Evolutionary conservation across 2,888 invertebrate species (phyloP), one percentile per base, ranked within the genome.

Genomic region (Dasysyrphus albostriatus): DNA sequence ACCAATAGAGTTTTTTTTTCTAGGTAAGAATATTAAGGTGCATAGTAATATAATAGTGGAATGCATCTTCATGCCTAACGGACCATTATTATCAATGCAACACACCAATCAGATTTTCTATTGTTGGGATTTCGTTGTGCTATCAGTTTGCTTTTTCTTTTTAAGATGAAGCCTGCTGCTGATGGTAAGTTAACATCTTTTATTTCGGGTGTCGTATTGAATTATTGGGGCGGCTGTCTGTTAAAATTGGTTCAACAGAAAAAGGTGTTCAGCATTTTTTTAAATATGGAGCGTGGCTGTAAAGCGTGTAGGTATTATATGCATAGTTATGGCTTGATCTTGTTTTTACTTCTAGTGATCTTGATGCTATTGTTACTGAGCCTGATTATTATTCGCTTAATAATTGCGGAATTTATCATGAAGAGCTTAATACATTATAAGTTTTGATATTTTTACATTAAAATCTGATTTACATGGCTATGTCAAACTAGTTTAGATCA

Each of bases 11-110:
- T 5, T 61, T 10, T 12, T 32, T 32, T 24, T 14, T 61, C 24
- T 61, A 19, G 58, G n/a, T n/a, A n/a, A n/a, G n/a, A n/a, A n/a
- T n/a, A 37, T 19, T 44, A 44, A 51, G 24, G 51, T 51, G 51
- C 24, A 49, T 5, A 32, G 34, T 44, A 72, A 75, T 39, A 82
- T 72, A 83, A 77, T 73, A 73, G 77, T 14, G 51, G 54, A 76
- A 84, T 73, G 47, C 37, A 81, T 65, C 49, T 44, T 85, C 78
- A 83, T 83, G 82, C 72, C 74, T 72, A 83, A 78, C 83, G 82
- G 87, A 72, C 78, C 65, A 79, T 75, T 79, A 75, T 79, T 79
- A 75, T 79, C 83, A 79, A 79, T 87, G 39, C 70, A 78, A 67
- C 44, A 78, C 85, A 39, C 14, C 78, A 78, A 82, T 75, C 82